These are phyloP conservation scores for Deilephila elpenor DNA, from an alignment of 2,888 invertebrate genomes.

Conservation along the genomic window DNA sequence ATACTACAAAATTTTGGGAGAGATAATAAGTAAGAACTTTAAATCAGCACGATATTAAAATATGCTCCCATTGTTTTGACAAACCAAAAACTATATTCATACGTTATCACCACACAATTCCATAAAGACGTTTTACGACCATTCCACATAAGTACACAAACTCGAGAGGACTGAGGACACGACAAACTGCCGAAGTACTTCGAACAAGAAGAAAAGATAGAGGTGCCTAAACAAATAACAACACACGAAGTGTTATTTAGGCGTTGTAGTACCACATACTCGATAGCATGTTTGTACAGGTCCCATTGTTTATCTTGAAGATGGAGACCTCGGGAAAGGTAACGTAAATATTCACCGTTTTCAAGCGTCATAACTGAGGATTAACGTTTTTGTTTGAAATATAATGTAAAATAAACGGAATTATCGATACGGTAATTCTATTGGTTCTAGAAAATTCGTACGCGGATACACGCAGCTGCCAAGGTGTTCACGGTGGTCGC, in stretches of 20 bases:
- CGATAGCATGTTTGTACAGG: slow-evolving; percentile 12
- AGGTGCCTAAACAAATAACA: slow-evolving; percentile 18
- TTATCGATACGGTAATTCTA: no score
- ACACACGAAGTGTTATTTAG: not conserved
- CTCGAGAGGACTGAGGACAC: not conserved
- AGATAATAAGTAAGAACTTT: no score
- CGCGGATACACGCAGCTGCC: no score
- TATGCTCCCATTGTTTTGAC: no score
- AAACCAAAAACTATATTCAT: no score
- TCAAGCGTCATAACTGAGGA: not conserved
- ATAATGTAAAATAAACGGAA: no score
- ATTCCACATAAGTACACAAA: not conserved
- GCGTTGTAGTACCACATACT: not conserved
- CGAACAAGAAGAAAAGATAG: slow-evolving; percentile 6
- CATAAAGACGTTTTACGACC: no score
- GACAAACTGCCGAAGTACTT: not conserved
- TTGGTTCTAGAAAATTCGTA: no score
- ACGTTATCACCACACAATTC: no score
- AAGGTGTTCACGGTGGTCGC: no score
- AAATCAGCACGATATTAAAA: no score
- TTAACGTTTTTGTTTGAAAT: not conserved
- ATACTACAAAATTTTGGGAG: no score
- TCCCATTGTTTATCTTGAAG: slow-evolving; percentile 3
- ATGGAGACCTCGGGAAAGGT: slow-evolving; percentile 8
- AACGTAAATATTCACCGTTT: slow-evolving; percentile 1